Conservation (phyloP, 23 tunicate genomes). For the Oikopleura albicans region DNA sequence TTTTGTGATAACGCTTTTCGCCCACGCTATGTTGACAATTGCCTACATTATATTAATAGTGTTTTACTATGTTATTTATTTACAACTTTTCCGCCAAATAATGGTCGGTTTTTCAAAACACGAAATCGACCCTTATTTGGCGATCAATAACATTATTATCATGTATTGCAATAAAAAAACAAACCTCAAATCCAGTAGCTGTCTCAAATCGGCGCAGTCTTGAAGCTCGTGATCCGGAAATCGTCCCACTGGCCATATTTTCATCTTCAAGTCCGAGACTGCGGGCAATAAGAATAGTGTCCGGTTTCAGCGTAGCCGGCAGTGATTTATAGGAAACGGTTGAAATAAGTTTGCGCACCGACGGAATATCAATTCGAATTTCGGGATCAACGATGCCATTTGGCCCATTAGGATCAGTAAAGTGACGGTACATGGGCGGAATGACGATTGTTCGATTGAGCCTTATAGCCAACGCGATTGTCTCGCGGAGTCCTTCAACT, state of each 20-base stretch:
- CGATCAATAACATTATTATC: too few species aligned
- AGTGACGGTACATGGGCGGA: constrained; percentile 17
- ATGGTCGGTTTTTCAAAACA: too few species aligned
- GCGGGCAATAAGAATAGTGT: background rate
- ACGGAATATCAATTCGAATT: background rate
- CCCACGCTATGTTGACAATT: too few species aligned
- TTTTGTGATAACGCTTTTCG: too few species aligned
- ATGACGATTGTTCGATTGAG: constrained; percentile 1
- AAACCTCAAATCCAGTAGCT: background rate
- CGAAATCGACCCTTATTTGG: too few species aligned
- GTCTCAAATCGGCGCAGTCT: background rate
- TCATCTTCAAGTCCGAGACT: background rate
- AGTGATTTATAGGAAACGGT: background rate
- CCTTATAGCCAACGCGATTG: background rate
- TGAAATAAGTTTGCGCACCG: background rate
- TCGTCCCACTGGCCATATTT: background rate
- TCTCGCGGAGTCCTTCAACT: background rate
- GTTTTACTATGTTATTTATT: too few species aligned
- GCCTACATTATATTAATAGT: too few species aligned
- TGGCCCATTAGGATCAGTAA: background rate
- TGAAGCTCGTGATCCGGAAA: background rate
- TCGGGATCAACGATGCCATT: background rate
- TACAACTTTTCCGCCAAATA: too few species aligned
- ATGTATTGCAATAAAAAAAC: too few species aligned
- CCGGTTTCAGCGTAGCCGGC: background rate